Base-by-base conservation (phyloP, 1,140 invertebrate species). In the Pachyrhynchus sulphureomaculatus region DNA sequence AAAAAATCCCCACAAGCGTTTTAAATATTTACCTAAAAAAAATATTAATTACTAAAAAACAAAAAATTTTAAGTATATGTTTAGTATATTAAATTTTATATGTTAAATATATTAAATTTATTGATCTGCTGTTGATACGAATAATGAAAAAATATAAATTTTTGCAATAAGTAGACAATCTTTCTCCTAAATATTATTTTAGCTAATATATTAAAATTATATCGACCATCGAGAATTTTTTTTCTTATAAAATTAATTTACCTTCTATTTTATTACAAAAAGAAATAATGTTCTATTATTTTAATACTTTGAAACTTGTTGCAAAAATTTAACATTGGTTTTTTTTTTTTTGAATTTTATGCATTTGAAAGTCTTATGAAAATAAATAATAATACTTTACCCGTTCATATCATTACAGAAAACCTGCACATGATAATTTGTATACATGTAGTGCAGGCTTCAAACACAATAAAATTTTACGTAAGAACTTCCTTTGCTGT, bases 101-200 rank as follows among this genome's bases (percentile, higher is more conserved):
- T 45, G 41, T 39, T 55, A 55, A 15, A n/a, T 39, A 39, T 53
- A 53, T 53, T 26, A 12, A 26, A 39, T 71, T 72, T 70, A 68
- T 71, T 71, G 68, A 66, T 71, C 65, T 64, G 69, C 71, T 71
- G 69, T 69, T 72, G 69, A 36, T 68, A 65, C 65, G 61, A 59
- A 64, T 68, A 67, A 68, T 70, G 49, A 65, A 55, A 54, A 37
- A 51, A 60, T 59, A 60, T 24, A 34, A 48, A 60, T 52, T 59
- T 45, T 55, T 44, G 49, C 49, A 44, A 53, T 54, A 53, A 47
- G 26, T 29, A 6, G 8, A 29, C 5, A 29, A 9, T 29, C 12
- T 29, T 3, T 29, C 12, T 29, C 8, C 1, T 29, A 29, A 1
- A 26, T 4, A 26, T 26, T 26, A 26, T 26, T 26, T 26, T 26